Evolutionary conservation across 1,140 invertebrate genomes (phyloP).

Genomic region (Aethina tumida): DNA sequence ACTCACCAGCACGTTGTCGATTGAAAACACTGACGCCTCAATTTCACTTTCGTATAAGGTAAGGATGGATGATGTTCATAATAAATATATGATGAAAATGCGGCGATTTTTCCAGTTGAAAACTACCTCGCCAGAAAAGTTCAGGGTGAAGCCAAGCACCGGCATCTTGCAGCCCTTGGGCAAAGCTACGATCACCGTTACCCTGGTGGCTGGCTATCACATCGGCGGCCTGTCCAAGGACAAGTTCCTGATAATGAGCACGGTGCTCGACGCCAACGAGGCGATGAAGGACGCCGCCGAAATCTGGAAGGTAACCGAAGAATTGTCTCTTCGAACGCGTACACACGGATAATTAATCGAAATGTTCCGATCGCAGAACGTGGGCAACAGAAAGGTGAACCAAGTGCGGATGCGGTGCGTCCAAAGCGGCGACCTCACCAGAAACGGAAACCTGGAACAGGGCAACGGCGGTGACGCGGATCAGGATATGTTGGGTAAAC

Average conservation of each 20-base stretch:
- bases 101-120: slow-evolving; percentile 51
- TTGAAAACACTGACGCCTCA: slow-evolving; percentile 54
- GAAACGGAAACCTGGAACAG: slow-evolving; percentile 22
- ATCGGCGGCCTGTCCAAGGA: slow-evolving; percentile 46
- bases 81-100: slow-evolving; percentile 7
- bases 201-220: slow-evolving; percentile 44
- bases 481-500: slow-evolving; percentile 12
- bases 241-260: slow-evolving; percentile 62
- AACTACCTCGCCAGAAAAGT: slow-evolving; percentile 73
- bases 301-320: slow-evolving; percentile 50
- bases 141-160: slow-evolving; percentile 75
- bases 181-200: slow-evolving; percentile 41
- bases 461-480: slow-evolving; percentile 11
- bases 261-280: slow-evolving; percentile 42
- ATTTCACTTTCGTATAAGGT: slow-evolving; percentile 67
- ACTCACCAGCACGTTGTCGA: slow-evolving; percentile 48
- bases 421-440: slow-evolving; percentile 24
- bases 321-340: background rate
- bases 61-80: slow-evolving; percentile 10
- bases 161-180: slow-evolving; percentile 57
- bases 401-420: slow-evolving; percentile 41
- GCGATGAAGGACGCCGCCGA: slow-evolving; percentile 42
- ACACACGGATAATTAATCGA: slow-evolving; percentile 3
- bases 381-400: slow-evolving; percentile 33
- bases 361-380: slow-evolving; percentile 21